A percentile compares a stretch with the other conserved stretches of the same genome.
phyloP scores from a whole-genome alignment of 2,113 vertebrate genomes.

The Nipponia nippon region DNA sequence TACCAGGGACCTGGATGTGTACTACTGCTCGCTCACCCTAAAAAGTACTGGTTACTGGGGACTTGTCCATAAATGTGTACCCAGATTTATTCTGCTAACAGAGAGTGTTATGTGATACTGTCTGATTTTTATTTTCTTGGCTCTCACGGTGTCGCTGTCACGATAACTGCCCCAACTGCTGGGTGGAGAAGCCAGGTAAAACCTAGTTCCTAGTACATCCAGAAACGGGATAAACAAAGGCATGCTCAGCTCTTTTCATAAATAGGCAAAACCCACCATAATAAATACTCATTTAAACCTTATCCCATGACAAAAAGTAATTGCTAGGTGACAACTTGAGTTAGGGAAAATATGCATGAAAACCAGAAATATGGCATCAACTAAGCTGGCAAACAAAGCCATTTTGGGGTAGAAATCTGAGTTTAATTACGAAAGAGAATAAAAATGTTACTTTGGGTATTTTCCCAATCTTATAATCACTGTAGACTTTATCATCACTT shows the following conservation, averaged over 20 bases:
- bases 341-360: neutral
- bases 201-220: neutral
- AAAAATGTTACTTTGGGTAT: neutral
- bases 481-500: neutral
- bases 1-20: neutral
- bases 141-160: neutral
- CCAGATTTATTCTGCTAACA: neutral
- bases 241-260: neutral
- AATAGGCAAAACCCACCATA: neutral
- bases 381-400: neutral
- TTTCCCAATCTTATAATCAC: neutral
- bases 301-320: neutral
- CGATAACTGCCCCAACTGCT: neutral
- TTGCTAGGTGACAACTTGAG: neutral
- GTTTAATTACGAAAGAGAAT: neutral
- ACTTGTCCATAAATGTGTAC: fast-evolving
- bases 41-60: neutral
- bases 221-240: neutral
- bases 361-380: neutral
- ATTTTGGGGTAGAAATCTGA: neutral
- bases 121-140: neutral
- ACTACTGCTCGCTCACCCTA: neutral
- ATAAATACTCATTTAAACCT: neutral
- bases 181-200: neutral
- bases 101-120: no score